A percentile compares a stretch with the other conserved stretches of the same genome.
Conservation (phyloP, 53 echinoderm and acorn worm genomes). For the Patiria pectinifera region DNA sequence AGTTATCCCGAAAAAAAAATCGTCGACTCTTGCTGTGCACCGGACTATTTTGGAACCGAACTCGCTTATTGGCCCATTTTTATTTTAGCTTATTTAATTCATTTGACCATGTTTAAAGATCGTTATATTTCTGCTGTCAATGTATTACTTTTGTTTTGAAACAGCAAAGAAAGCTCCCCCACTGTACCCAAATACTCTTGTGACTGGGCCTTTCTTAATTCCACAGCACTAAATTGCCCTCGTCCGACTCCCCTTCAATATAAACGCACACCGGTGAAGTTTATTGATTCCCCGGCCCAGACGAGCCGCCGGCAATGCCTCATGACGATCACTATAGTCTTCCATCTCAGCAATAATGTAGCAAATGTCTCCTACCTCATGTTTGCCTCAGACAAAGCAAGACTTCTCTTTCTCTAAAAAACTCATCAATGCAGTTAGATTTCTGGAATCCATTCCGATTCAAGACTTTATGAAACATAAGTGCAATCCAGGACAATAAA, state of each 20-base stretch:
- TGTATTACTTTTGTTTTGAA: too few species aligned
- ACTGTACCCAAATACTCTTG: neutral
- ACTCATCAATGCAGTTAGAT: neutral
- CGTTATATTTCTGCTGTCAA: too few species aligned
- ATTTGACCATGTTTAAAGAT: too few species aligned
- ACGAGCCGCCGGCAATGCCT: neutral
- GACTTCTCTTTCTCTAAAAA: neutral
- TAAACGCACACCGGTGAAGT: neutral
- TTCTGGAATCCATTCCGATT: neutral
- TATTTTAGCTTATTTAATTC: too few species aligned
- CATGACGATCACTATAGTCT: neutral
- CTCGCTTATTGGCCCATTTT: too few species aligned
- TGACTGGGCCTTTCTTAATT: neutral
- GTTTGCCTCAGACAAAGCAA: neutral
- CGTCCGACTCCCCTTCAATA: neutral
- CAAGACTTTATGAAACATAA: neutral
- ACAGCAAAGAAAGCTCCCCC: too few species aligned
- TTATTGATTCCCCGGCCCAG: neutral
- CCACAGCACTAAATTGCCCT: neutral
- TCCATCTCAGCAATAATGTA: neutral
- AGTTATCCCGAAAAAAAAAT: too few species aligned
- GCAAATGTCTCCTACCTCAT: too few species aligned
- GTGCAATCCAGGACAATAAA: neutral
- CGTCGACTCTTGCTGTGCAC: too few species aligned
- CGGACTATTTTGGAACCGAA: too few species aligned